Evolutionary conservation across 2,113 vertebrate species (phyloP), one percentile per base, ranked within the genome.

Genomic region (Vidua chalybeata): DNA sequence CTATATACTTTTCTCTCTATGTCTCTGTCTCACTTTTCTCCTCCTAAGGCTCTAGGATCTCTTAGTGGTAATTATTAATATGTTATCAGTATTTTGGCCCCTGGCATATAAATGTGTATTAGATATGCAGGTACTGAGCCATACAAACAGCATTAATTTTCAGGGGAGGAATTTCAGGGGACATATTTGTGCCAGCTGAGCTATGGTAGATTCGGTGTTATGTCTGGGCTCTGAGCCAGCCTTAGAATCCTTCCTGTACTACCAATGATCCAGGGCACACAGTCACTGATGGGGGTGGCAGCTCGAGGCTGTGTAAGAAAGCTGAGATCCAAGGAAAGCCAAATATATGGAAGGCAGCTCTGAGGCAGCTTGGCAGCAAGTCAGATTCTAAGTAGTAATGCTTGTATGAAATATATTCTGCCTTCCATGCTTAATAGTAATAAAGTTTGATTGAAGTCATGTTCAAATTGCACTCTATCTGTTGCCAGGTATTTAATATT

Each of bases 401-500:
- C 59, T 96, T 89, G 28, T 80, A 66, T 87, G 92, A 87, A 93
- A 94, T 81, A 84, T 59, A 84, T 74, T 91, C 89, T 93, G 88
- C 76, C 82, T 93, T 93, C 82, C 61, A 56, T 0, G 1, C 79
- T 89, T 93, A 96, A 71, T 59, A 92, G 82, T 59, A 97, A 96
- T 94, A 92, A 97, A 94, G 52, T 92, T 90, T 95, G 90, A 96
- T 90, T 89, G 90, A 87, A 94, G 79, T 90, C 48, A 72, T 49
- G 76, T 96, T 96, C 76, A 94, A 56, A 96, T 93, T 93, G 88
- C 49, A 58, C 56, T 77, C 79, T 91, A 49, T 66, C 74, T 86
- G 83, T 90, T 84, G 90, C 85, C 96, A 96, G 92, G n/a, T 94
- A 92, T 93, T 96, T 97, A 90, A 95, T 93, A 84, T 84, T 94